phyloP scores from a whole-genome alignment of 2,888 invertebrate genomes.

The Andrena marginata region DNA sequence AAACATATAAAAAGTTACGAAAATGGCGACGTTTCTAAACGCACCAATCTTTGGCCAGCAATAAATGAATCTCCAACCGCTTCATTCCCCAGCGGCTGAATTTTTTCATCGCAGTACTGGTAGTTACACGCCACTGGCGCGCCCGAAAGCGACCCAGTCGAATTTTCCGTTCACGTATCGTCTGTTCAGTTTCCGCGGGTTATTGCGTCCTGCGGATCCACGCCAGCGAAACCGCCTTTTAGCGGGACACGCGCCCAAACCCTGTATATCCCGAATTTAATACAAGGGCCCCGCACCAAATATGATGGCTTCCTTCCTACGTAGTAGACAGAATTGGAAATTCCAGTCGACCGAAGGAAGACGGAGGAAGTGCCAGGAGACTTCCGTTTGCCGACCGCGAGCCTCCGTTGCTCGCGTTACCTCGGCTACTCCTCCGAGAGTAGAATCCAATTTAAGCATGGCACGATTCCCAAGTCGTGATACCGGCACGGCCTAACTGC shows the following conservation, averaged over 20 bases:
- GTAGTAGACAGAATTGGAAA: slow-evolving; percentile 75
- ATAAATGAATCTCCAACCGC: too few species aligned
- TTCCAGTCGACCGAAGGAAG: slow-evolving; percentile 67
- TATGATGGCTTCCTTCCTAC: slow-evolving; percentile 69
- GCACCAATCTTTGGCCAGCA: too few species aligned
- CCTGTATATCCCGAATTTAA: slow-evolving; percentile 59
- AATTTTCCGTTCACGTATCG: not conserved
- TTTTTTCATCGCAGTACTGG: not conserved
- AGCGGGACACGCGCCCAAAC: slow-evolving; percentile 1
- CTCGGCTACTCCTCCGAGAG: slow-evolving; percentile 69
- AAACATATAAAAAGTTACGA: too few species aligned
- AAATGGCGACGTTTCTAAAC: too few species aligned
- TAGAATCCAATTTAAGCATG: slow-evolving; percentile 78
- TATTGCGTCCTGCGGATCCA: slow-evolving; percentile 5
- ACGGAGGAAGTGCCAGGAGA: slow-evolving; percentile 72
- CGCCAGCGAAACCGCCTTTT: slow-evolving; percentile 9
- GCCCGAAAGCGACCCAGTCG: not conserved
- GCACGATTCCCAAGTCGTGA: slow-evolving; percentile 76
- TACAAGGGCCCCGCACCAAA: slow-evolving; percentile 67
- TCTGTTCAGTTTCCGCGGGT: not conserved
- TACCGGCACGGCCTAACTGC: slow-evolving; percentile 62
- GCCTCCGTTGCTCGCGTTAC: slow-evolving; percentile 53
- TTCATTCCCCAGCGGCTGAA: not conserved
- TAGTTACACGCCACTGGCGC: too few species aligned
- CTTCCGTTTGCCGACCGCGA: slow-evolving; percentile 73